These are phyloP conservation scores for Willowsia nigromaculata DNA, from an alignment of 2,888 invertebrate genomes.

Conservation along the genomic window DNA sequence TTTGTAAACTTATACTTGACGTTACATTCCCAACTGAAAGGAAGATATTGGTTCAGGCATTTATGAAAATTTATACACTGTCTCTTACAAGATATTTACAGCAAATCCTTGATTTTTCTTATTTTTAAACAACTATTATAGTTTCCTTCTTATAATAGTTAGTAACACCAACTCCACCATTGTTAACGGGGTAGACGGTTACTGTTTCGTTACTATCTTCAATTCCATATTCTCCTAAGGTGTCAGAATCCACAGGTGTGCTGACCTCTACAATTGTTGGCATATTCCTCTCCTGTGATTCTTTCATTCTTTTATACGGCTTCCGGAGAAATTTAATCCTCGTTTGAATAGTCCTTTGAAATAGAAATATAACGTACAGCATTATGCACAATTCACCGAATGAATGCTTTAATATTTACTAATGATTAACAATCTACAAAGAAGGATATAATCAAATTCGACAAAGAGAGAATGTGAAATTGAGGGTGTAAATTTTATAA, in stretches of 20 bases:
- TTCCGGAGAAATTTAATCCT: constrained; percentile 57
- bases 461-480: too few species aligned
- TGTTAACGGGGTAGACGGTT: not conserved
- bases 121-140: constrained; percentile 27
- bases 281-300: constrained; percentile 48
- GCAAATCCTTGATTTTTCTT: too few species aligned
- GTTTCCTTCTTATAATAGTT: constrained; percentile 60
- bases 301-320: constrained; percentile 53
- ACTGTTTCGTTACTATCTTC: constrained; percentile 50
- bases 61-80: too few species aligned
- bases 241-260: constrained; percentile 55
- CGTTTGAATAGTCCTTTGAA: constrained; percentile 56
- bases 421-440: too few species aligned
- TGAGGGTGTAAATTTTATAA: not conserved
- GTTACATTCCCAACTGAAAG: too few species aligned
- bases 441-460: too few species aligned
- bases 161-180: constrained; percentile 37
- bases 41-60: too few species aligned
- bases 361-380: too few species aligned
- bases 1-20: too few species aligned
- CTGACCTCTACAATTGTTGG: constrained; percentile 54
- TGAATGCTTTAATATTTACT: too few species aligned
- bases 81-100: too few species aligned
- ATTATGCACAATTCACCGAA: too few species aligned
- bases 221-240: constrained; percentile 8